phyloP scores from a whole-genome alignment of 1,140 invertebrate genomes.

The Drosophila athabasca region DNA sequence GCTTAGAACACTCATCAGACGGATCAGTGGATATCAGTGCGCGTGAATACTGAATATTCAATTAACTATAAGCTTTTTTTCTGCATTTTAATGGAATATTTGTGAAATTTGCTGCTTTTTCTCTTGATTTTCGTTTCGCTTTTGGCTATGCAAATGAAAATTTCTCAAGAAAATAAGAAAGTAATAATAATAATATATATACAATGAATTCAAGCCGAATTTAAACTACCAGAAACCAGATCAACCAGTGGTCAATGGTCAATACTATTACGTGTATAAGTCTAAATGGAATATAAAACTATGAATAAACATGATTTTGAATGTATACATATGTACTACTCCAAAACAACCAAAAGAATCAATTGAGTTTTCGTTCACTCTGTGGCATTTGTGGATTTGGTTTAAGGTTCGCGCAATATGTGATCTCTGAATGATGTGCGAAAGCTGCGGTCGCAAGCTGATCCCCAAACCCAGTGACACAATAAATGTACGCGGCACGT shows the following conservation, averaged over 20 bases:
- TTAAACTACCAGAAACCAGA: conserved; percentile 52
- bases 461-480: neutral
- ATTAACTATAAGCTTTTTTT: conserved; percentile 33
- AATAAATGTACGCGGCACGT: conserved; percentile 21
- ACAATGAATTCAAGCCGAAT: conserved; percentile 64
- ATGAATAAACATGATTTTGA: conserved; percentile 73
- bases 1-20: conserved; percentile 13
- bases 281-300: conserved; percentile 37
- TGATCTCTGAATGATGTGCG: neutral
- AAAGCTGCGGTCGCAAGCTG: too few relatives aligned
- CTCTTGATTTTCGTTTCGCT: conserved; percentile 6
- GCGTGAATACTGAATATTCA: conserved; percentile 30
- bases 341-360: neutral
- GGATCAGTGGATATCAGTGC: conserved; percentile 15
- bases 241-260: conserved; percentile 61
- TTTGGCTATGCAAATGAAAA: conserved; percentile 24
- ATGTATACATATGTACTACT: conserved; percentile 37
- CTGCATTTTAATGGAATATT: conserved; percentile 37
- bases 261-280: conserved; percentile 78
- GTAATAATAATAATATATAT: neutral
- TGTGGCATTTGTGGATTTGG: neutral
- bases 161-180: conserved; percentile 1
- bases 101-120: conserved; percentile 6
- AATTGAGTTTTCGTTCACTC: conserved; percentile 7
- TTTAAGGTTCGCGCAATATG: conserved; percentile 8